Evolutionary conservation across 2,888 invertebrate species (phyloP), one percentile per base, ranked within the genome.

Genomic region (Diadromus collaris): DNA sequence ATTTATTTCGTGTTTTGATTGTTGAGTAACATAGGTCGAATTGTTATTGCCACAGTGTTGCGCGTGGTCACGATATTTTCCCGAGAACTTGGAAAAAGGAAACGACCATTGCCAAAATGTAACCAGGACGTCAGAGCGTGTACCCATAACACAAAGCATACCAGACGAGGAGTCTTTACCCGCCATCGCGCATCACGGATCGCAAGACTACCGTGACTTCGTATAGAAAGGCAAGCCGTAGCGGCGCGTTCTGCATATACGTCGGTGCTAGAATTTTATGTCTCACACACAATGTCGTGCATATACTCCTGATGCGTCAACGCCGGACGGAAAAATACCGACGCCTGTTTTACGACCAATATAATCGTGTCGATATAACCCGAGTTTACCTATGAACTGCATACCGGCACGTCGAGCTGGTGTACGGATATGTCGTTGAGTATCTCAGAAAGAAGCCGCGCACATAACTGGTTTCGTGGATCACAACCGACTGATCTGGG

Each of bases 291-390:
- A 48, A 16, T 48, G 19, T 6, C 64, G 46, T 65, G 21, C 32
- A 21, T 24, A 24, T 24, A 21, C 24, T 21, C 24, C 21, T 51
- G 51, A 51, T 51, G 9, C 51, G 24, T 51, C 24, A 51, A 51
- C 51, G 51, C 51, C 13, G 4, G 51, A 9, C 21, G 51, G 51
- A 48, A 65, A 34, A 65, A 65, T 32, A 65, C 64, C 48, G 48
- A 65, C 46, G 32, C 32, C 19, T 48, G 64, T 48, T 65, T 65
- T 65, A 65, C 48, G 64, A 65, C 48, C 64, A 48, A 65, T 65
- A 65, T 65, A 65, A 48, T 29, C 64, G 64, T 46, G 32, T 38
- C 38, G 4, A 38, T 13, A 63, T 6, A 48, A 46, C 64, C 51
- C 51, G 51, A 21, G 32, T 32, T 32, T 48, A 10, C 21, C 64